Evolutionary conservation across 2,888 invertebrate genomes (phyloP), one percentile per base, ranked within the genome.

Genomic region (Drosophila atripex): DNA sequence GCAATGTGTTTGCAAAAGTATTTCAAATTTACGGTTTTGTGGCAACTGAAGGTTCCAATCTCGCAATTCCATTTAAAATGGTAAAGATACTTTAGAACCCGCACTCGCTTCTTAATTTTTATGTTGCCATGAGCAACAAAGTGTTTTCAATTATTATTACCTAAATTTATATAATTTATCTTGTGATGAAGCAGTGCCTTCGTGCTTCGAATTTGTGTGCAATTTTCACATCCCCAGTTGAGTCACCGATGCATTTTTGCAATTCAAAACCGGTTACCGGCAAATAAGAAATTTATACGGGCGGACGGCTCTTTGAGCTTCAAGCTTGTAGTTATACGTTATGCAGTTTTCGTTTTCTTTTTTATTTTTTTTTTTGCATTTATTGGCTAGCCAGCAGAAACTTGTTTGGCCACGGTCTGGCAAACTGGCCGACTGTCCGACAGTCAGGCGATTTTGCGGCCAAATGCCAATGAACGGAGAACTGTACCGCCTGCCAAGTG

Each of bases 261-360:
- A 60, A 71, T 65, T 32, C 72, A 71, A 71, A 85, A 85, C 84
- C 88, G 88, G 88, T 85, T 85, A 86, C 88, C 84, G 84, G 84
- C 80, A 75, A 59, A 71, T 21, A 55, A 65, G 35, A 66, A 45
- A 66, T 49, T 28, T 38, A 66, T 61, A 49, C 61, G 16, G 39
- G 23, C 47, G 16, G 39, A 16, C 47, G 47, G 46, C 60, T 39
- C 16, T 60, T 38, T 39, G 46, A 64, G 63, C 43, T 38, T 52
- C 38, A 38, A 53, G 53, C 60, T 70, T 71, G 54, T 71, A 55
- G 65, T 58, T 56, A 4, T 23, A 51, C 39, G 38, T 53, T 60
- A 73, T 69, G 69, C 73, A 71, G 56, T 72, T 63, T 55, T 54
- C n/a, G 66, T 41, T 51, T 51, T 16, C 11, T 16, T 39, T 16